Percentiles rank a stretch among this genome's conserved stretches.
Evolutionary conservation across 1,140 invertebrate genomes (phyloP).

Genomic region (Caerostris darwini): DNA sequence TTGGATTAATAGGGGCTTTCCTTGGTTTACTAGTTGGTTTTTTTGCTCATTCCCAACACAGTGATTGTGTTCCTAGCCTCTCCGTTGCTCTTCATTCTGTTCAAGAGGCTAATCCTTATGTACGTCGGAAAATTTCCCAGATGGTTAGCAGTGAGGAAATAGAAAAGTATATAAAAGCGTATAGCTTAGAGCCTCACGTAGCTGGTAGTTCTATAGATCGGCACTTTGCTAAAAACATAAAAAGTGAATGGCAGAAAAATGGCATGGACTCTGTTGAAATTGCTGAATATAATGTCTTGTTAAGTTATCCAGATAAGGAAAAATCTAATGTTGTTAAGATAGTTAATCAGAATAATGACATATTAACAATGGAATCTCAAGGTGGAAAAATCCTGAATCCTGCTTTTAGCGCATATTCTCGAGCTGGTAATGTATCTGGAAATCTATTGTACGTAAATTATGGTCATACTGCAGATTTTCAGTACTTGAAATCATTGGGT

Average conservation of each 20-base stretch:
- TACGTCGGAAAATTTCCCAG: conserved; percentile 78
- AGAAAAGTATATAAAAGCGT: conserved; percentile 78
- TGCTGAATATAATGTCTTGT: conserved; percentile 79
- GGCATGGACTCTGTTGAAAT: conserved; percentile 78
- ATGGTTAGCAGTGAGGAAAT: conserved; percentile 78
- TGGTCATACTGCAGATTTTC: conserved; percentile 78
- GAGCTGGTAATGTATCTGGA: conserved; percentile 67
- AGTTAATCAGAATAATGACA: conserved; percentile 57
- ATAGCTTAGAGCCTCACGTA: conserved; percentile 78
- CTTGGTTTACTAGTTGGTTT: conserved; percentile 79
- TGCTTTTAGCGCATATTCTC: conserved; percentile 79
- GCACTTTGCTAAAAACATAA: conserved; percentile 78
- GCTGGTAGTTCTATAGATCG: conserved; percentile 79
- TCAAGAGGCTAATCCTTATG: conserved; percentile 78
- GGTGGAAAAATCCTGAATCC: conserved; percentile 27
- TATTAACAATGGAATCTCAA: conserved; percentile 19
- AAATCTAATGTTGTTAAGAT: conserved; percentile 78
- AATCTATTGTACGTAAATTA: conserved; percentile 79
- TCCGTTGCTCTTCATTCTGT: conserved; percentile 78
- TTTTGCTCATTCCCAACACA: conserved; percentile 79
- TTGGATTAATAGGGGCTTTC: conserved; percentile 74
- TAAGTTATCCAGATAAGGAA: conserved; percentile 78
- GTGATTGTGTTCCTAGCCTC: conserved; percentile 76
- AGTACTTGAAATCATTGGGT: conserved; percentile 74
- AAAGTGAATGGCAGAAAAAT: conserved; percentile 78